phyloP scores from a whole-genome alignment of 2,113 vertebrate genomes.

The Saguinus imperator region DNA sequence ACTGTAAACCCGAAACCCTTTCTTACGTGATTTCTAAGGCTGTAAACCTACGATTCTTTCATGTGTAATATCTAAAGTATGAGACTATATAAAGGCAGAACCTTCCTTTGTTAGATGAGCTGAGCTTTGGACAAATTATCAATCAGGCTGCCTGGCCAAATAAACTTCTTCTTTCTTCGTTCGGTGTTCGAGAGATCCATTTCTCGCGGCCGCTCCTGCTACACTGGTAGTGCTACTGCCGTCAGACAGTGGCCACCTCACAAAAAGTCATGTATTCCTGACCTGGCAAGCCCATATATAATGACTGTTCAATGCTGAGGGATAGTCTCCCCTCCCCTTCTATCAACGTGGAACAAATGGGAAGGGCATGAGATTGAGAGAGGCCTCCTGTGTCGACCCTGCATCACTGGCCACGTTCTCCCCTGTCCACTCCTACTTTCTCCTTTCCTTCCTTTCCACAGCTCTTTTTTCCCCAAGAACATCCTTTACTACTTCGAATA shows the following conservation, averaged over 20 bases:
- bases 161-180: no score
- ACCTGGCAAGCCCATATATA: neutral
- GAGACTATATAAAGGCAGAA: no score
- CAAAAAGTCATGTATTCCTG: neutral
- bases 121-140: no score
- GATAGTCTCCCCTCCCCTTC: fast-evolving
- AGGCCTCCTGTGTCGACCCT: neutral
- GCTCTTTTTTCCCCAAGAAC: neutral
- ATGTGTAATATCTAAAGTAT: no score
- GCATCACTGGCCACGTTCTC: neutral
- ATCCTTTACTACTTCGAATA: neutral
- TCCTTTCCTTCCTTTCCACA: neutral
- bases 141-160: no score
- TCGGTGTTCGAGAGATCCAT: no score
- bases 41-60: no score
- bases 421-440: neutral
- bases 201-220: no score
- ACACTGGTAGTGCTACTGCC: neutral
- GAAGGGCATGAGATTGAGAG: neutral
- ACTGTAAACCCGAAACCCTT: no score
- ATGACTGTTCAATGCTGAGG: neutral
- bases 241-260: neutral
- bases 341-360: neutral
- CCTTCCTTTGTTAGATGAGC: no score
- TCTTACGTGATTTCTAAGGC: no score